Evolutionary conservation across 2,888 invertebrate species (phyloP), one percentile per base, ranked within the genome.

Genomic region (Notocelia uddmanniana): DNA sequence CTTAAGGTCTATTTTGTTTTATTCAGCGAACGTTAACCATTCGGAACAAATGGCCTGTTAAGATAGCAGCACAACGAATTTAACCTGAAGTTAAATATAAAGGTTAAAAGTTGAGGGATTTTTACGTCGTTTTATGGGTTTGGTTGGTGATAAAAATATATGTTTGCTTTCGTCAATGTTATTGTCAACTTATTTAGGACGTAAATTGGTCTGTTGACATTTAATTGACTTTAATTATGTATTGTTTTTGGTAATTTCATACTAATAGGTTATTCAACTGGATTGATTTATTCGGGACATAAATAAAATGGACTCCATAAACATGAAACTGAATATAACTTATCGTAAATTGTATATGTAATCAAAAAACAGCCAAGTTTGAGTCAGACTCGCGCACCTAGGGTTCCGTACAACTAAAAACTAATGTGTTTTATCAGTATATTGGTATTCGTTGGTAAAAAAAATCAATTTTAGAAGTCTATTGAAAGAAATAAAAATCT

Each of bases 11-110:
- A 80, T 81, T 87, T 85, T 80, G 81, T 85, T 89, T 88, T 81
- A 84, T 87, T 84, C 79, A 78, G 77, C 77, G 77, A 81, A 85
- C 82, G 81, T 84, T 85, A 83, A 86, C 83, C 84, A 82, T 84
- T 84, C 81, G 81, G 83, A 85, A 84, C 83, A 87, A 89, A 91
- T 89, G 88, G 89, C 83, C 86, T 85, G 87, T 89, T 87, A 86
- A 89, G 91, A 90, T 90, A 90, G 86, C 83, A 82, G 83, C 81
- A 82, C 84, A 84, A n/a, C 76, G 78, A 80, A 80, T 79, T 77
- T 75, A 77, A 76, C 77, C 74, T 67, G 59, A 73, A 55, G 59
- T 70, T 71, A 63, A 58, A 68, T 62, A 50, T 34, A 19, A 48
- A 23, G 55, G 21, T 45, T 57, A 62, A 63, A 73, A 73, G 37